Evolutionary conservation across 2,888 invertebrate species (phyloP), one percentile per base, ranked within the genome.

Genomic region (Cheilosia scutellata): DNA sequence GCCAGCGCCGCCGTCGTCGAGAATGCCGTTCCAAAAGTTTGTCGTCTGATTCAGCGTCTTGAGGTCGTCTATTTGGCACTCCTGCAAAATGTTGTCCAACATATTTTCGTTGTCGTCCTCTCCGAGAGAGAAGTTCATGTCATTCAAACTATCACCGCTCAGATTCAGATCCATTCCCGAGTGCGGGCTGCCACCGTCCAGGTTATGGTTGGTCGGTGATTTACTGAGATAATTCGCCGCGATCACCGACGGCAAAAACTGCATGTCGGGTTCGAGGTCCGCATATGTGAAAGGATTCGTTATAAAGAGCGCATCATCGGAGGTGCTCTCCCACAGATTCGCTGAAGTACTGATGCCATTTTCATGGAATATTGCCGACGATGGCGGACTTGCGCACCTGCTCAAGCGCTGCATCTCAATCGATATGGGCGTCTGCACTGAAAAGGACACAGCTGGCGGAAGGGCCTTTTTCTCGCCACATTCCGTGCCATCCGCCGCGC

Each of bases 11-110:
- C 91, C 92, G 40, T 91, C 92, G 66, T 92, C 92, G 4, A 92
- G 89, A n/a, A 92, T 91, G 70, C 92, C 92, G 80, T 92, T 92
- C 92, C 92, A 92, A 87, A 92, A 92, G 78, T 88, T 92, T 20
- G 92, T 92, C 16, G 92, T 92, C 74, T 92, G 91, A 88, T 92
- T 92, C 16, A 92, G 88, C 5, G 92, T 90, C 82, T 92, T 92
- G 37, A 92, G 90, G 78, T 92, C 92, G 79, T 92, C 92, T 84
- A 92, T 92, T 88, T 91, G 91, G 88, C 92, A 92, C 88, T 92
- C 92, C 66, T 92, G 91, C 80, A 92, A 82, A 71, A 92, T 92
- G 76, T 92, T 92, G 66, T 92, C 92, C 87, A 92, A 88, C 91
- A 92, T 92, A 57, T 92, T 91, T 60, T 92, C 92, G 75, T 91